These are phyloP conservation scores for Hydrozoanthus tunicans DNA, from an alignment of 64 coral and sea anemone species.

Conservation along the genomic window DNA sequence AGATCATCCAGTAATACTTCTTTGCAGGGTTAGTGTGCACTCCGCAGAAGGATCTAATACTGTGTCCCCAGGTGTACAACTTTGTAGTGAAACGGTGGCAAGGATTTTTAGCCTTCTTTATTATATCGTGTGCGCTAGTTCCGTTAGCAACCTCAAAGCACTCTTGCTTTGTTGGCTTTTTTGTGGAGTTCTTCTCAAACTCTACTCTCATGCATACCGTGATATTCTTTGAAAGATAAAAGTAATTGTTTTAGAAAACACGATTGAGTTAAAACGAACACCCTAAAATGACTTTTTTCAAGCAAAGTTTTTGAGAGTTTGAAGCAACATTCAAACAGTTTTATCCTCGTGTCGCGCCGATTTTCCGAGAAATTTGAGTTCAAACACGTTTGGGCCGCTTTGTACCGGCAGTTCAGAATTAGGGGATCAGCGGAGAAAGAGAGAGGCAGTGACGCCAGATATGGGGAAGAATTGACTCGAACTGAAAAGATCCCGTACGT, in stretches of 20 bases:
- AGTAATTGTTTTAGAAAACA: background rate
- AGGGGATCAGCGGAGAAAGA: too few relatives aligned
- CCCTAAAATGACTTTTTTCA: too few relatives aligned
- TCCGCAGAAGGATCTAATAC: background rate
- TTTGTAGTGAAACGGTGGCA: background rate
- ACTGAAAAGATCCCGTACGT: too few relatives aligned
- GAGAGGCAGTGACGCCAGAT: too few relatives aligned
- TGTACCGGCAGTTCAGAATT: too few relatives aligned
- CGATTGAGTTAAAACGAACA: too few relatives aligned
- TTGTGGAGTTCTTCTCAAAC: background rate
- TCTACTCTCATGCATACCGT: background rate
- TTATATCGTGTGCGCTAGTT: background rate
- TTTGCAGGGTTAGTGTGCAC: background rate
- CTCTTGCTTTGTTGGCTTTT: background rate
- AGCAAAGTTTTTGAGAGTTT: too few relatives aligned
- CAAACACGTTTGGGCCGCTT: too few relatives aligned
- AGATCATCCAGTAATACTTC: background rate
- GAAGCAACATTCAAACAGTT: too few relatives aligned
- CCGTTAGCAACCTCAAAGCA: background rate
- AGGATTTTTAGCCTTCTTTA: background rate
- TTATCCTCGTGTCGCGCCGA: too few relatives aligned
- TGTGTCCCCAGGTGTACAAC: background rate
- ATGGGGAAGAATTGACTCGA: too few relatives aligned
- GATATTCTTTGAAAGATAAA: background rate
- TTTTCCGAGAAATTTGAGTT: too few relatives aligned